These are phyloP conservation scores for Ectemnius lituratus DNA, from an alignment of 2,888 invertebrate species.

Conservation along the genomic window DNA sequence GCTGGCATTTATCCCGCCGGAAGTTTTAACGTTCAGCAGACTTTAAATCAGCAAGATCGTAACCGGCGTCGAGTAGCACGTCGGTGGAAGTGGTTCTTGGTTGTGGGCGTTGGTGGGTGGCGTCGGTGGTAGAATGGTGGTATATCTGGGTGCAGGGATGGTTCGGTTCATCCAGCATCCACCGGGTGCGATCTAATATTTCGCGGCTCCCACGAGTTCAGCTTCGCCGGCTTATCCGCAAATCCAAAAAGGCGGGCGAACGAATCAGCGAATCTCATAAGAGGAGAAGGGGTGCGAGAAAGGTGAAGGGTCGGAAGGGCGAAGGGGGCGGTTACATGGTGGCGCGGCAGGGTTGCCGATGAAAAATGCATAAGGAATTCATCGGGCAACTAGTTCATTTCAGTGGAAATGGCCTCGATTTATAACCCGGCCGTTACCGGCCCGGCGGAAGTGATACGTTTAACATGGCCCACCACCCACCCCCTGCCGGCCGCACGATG, in stretches of 20 bases:
- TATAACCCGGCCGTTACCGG: constrained; percentile 43
- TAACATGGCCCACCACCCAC: constrained; percentile 24
- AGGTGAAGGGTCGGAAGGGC: not conserved
- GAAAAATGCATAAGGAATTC: constrained; percentile 41
- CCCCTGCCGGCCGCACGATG: constrained; percentile 24
- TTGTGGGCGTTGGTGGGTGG: not conserved
- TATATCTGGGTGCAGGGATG: not conserved
- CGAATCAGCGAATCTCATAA: constrained; percentile 33
- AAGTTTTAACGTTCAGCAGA: not conserved
- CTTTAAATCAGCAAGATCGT: constrained; percentile 5
- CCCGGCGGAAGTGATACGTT: constrained; percentile 43
- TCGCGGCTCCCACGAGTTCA: not conserved
- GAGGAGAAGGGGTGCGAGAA: constrained; percentile 6
- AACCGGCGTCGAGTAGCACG: not conserved
- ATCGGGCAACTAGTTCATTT: constrained; percentile 40
- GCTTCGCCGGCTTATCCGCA: not conserved
- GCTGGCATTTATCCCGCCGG: not conserved
- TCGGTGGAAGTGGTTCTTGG: not conserved
- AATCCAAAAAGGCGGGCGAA: constrained; percentile 2
- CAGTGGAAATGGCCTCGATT: constrained; percentile 43
- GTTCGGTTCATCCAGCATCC: constrained; percentile 1
- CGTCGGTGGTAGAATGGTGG: not conserved
- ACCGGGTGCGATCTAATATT: not conserved
- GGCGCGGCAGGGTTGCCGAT: constrained; percentile 6
- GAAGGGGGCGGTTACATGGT: not conserved